phyloP scores from a whole-genome alignment of 2,797 vertebrate species.

The Artibeus jamaicensis region DNA sequence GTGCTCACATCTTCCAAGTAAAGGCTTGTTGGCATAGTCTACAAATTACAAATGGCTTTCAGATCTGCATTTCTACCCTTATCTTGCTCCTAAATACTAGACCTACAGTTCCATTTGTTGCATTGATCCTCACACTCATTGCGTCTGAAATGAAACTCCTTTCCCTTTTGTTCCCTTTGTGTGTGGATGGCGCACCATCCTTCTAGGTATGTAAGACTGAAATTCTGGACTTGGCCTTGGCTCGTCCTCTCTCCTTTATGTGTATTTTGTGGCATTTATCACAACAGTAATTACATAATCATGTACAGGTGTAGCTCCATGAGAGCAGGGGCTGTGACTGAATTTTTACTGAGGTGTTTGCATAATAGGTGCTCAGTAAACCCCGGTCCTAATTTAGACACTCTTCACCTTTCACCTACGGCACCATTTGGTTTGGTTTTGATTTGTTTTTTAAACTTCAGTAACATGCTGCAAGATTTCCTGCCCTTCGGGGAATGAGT shows the following conservation, averaged over 20 bases:
- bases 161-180: neutral
- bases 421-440: neutral
- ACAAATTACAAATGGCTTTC: neutral
- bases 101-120: neutral
- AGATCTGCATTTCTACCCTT: neutral
- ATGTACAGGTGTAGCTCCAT: neutral
- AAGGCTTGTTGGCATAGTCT: neutral
- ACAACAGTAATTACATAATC: neutral
- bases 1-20: neutral
- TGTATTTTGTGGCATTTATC: slow-evolving; percentile 19
- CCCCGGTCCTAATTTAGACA: neutral
- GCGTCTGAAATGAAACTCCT: neutral
- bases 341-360: neutral
- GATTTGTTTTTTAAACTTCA: neutral
- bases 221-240: neutral
- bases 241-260: neutral
- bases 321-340: neutral
- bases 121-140: neutral
- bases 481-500: neutral
- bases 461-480: neutral
- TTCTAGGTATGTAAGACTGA: neutral
- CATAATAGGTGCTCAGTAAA: neutral
- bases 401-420: neutral
- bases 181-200: neutral
- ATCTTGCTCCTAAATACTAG: neutral